These are phyloP conservation scores for Tapirus terrestris DNA, from an alignment of 2,113 vertebrate genomes.

Conservation along the genomic window DNA sequence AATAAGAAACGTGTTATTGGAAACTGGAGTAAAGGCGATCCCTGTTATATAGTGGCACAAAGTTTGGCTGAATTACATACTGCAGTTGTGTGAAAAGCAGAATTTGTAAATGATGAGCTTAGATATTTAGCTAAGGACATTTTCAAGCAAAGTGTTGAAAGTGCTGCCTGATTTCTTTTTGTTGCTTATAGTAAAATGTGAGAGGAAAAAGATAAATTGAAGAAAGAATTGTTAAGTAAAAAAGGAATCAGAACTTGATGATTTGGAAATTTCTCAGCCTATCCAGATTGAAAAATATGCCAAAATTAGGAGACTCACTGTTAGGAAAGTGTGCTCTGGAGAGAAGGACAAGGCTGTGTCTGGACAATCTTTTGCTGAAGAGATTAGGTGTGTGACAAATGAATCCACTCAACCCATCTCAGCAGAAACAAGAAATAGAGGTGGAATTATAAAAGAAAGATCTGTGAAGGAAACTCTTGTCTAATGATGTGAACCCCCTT, in stretches of 20 bases:
- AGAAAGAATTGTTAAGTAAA: neutral
- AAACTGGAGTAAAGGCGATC: neutral
- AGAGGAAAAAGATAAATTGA: neutral
- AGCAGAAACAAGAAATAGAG: neutral
- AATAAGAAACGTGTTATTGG: neutral
- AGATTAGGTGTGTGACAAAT: neutral
- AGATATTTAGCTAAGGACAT: neutral
- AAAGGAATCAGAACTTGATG: neutral
- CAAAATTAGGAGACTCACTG: neutral
- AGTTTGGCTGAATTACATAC: neutral
- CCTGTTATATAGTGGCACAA: neutral
- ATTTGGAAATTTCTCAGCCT: neutral
- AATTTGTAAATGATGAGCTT: neutral
- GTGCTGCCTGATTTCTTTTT: neutral
- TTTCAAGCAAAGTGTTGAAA: neutral
- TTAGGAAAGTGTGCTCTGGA: neutral
- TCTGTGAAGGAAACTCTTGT: neutral
- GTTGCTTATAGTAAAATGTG: neutral
- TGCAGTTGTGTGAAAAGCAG: neutral
- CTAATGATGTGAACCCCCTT: neutral
- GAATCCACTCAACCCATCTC: neutral
- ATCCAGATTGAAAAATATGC: neutral
- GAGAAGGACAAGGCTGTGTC: neutral
- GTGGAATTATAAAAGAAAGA: neutral
- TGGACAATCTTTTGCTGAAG: neutral